phyloP scores from a whole-genome alignment of 2,797 vertebrate genomes.

The Channa striata region DNA sequence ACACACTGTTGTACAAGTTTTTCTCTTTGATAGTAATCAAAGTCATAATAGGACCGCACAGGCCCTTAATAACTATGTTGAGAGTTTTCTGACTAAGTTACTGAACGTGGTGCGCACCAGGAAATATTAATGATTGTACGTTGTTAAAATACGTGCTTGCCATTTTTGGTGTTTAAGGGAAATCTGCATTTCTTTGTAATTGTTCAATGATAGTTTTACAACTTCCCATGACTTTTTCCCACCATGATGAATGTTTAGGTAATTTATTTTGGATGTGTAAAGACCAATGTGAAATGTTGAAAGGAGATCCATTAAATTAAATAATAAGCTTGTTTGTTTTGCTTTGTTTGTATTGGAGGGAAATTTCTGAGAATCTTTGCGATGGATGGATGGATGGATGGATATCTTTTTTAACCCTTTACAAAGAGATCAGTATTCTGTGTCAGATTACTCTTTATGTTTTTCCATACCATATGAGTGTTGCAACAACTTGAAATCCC shows the following conservation, averaged over 20 bases:
- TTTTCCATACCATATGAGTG: no score
- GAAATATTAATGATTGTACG: conserved; percentile 25
- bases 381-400: no score
- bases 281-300: conserved; percentile 50
- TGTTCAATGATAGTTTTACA: conserved; percentile 43
- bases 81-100: conserved; percentile 46
- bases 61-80: conserved; percentile 22
- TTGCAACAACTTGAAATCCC: no score
- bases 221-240: conserved; percentile 42
- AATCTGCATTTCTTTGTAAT: conserved; percentile 50
- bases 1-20: conserved; percentile 14
- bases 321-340: conserved; percentile 34
- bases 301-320: conserved; percentile 59
- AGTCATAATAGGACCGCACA: conserved; percentile 30
- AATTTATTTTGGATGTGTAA: conserved; percentile 71
- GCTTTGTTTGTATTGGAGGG: conserved; percentile 1
- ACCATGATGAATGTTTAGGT: conserved; percentile 55
- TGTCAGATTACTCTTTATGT: no score
- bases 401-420: no score
- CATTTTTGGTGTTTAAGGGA: conserved; percentile 71
- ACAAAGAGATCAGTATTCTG: no score
- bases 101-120: conserved; percentile 54
- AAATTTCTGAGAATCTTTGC: no score
- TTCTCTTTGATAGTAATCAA: conserved; percentile 20
- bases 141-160: conserved; percentile 41